Conservation (phyloP, 2,113 vertebrate genomes). For the Sylvilagus bachmani region DNA sequence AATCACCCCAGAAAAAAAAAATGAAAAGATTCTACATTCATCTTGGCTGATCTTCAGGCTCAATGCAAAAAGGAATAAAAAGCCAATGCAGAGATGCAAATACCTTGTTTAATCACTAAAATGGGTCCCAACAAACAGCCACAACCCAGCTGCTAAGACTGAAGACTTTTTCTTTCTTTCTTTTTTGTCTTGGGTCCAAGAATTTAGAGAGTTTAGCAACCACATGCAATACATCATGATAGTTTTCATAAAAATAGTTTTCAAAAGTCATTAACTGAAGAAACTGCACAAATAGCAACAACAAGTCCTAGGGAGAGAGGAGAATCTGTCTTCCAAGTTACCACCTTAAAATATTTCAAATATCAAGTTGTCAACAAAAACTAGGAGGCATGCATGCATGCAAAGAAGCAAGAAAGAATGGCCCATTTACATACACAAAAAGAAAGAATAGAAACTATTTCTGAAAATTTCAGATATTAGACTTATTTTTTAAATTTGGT, state of each 20-base stretch:
- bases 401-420: not conserved
- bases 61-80: not conserved
- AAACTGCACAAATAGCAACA: not conserved
- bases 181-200: not conserved
- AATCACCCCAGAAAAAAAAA: not conserved
- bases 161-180: not conserved
- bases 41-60: not conserved
- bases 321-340: not conserved
- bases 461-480: not conserved
- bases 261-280: not conserved
- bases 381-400: no score
- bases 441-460: not conserved
- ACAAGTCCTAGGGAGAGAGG: not conserved
- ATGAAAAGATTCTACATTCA: not conserved
- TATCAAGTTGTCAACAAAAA: not conserved
- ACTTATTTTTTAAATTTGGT: not conserved
- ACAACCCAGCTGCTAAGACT: not conserved
- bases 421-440: not conserved
- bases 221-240: not conserved
- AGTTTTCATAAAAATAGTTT: not conserved
- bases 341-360: not conserved
- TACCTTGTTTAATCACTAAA: not conserved
- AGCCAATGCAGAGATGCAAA: not conserved
- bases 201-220: not conserved
- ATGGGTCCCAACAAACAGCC: not conserved